These are phyloP conservation scores for Rhamnusium bicolor DNA, from an alignment of 2,888 invertebrate genomes.

Conservation along the genomic window DNA sequence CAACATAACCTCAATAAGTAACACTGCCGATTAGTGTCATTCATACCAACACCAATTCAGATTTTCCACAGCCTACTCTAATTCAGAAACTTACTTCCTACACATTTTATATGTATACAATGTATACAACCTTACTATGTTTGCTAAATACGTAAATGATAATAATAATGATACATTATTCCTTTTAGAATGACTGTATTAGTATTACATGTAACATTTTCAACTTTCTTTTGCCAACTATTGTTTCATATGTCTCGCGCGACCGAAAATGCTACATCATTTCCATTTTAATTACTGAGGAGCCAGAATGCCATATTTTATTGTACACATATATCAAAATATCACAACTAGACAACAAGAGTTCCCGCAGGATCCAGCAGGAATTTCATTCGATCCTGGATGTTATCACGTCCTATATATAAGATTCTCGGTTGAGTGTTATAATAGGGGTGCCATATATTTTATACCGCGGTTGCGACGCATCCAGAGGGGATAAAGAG, in stretches of 20 bases:
- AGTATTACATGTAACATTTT: too few relatives aligned
- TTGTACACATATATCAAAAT: slow-evolving; percentile 56
- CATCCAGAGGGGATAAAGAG: slow-evolving; percentile 29
- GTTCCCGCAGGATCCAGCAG: slow-evolving; percentile 48
- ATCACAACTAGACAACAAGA: slow-evolving; percentile 52
- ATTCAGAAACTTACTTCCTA: too few relatives aligned
- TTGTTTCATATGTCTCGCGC: not conserved
- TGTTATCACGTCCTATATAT: slow-evolving; percentile 46
- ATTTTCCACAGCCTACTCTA: too few relatives aligned
- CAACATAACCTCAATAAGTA: too few relatives aligned
- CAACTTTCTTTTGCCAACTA: not conserved
- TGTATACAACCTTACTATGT: too few relatives aligned
- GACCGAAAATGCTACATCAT: not conserved
- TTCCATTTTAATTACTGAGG: slow-evolving; percentile 22
- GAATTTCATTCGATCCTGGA: slow-evolving; percentile 51
- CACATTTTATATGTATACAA: too few relatives aligned
- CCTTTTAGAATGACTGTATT: too few relatives aligned
- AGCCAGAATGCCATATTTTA: slow-evolving; percentile 48
- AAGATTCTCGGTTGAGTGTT: slow-evolving; percentile 41
- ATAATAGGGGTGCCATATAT: slow-evolving; percentile 57
- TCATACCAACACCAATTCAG: too few relatives aligned
- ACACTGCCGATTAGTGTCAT: too few relatives aligned
- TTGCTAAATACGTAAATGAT: too few relatives aligned
- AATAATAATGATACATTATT: too few relatives aligned
- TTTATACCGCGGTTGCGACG: slow-evolving; percentile 49